phyloP scores from a whole-genome alignment of 1,140 invertebrate species.

The Octopus sinensis region DNA sequence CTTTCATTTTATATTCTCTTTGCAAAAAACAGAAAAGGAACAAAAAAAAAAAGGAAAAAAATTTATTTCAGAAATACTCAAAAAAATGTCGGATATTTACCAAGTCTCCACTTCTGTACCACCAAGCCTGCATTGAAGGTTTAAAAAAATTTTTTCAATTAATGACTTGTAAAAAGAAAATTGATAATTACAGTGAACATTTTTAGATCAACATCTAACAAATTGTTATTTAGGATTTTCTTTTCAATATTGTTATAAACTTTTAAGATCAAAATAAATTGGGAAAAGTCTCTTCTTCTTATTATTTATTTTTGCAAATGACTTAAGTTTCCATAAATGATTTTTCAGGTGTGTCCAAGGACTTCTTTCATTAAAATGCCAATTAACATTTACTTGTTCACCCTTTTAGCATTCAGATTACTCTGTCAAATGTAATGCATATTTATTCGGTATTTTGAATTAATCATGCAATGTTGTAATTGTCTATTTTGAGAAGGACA shows the following conservation, averaged over 20 bases:
- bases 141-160: conserved; percentile 16
- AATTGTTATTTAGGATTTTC: not conserved
- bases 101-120: conserved; percentile 45
- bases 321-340: too few relatives aligned
- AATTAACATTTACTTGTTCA: too few relatives aligned
- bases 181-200: not conserved
- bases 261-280: not conserved
- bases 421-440: too few relatives aligned
- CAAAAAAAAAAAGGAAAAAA: not conserved
- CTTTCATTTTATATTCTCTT: not conserved
- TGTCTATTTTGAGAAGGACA: too few relatives aligned
- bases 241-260: not conserved
- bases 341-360: too few relatives aligned
- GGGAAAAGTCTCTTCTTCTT: not conserved
- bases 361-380: too few relatives aligned
- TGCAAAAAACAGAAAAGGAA: not conserved
- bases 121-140: conserved; percentile 41
- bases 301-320: not conserved
- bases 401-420: too few relatives aligned
- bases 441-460: too few relatives aligned
- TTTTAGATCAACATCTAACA: not conserved
- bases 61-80: not conserved
- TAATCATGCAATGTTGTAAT: too few relatives aligned
- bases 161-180: not conserved
- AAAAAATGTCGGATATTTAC: conserved; percentile 32